Base-by-base conservation (phyloP, 2,797 vertebrate species). In the Catamblyrhynchus diadema region DNA sequence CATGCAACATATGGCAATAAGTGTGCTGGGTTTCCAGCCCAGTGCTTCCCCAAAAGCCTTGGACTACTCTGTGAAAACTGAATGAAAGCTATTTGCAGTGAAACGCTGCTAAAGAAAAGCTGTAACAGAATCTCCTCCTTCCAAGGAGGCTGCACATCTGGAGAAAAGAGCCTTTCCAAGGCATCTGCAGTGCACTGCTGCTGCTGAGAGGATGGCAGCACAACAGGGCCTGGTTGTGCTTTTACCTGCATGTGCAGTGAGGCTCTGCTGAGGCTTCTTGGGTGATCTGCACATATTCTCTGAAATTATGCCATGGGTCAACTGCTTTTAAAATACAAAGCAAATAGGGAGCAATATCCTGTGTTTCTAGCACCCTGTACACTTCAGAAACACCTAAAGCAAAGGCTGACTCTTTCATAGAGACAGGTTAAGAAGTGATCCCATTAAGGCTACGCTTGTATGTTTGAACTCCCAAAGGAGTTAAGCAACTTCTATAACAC, bases 21-120 rank as follows among this genome's bases (percentile, higher is more conserved):
- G 39, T 3, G 30, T 0, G 25, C 44, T 33, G 74, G 82, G 67
- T 39, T 62, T 61, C 53, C 65, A 73, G 47, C 10, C 81, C 18
- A 53, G 70, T 45, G 64, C 51, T 74, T 82, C 60, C 74, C 81
- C 67, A 79, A 78, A 90, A 80, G 78, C 86, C 84, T 53, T 61
- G 48, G 73, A 78, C 67, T 80, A 48, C 16, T 82, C 48, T 65
- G 56, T 61, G 54, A 81, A 92, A 90, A 64, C 30, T 14, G 75
- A 84, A 77, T 42, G n/a, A 61, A 94, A 90, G 67, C 53, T 62
- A 85, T 62, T 93, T 77, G 70, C 64, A 77, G 45, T 35, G 48
- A 70, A 81, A 81, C 70, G 28, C 53, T 61, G 47, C 12, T 44
- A 44, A 80, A 86, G 42, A 51, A 78, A 74, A 89, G 42, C 65